Evolutionary conservation across 2,113 vertebrate species (phyloP).

Genomic region (Anoura caudifer): DNA sequence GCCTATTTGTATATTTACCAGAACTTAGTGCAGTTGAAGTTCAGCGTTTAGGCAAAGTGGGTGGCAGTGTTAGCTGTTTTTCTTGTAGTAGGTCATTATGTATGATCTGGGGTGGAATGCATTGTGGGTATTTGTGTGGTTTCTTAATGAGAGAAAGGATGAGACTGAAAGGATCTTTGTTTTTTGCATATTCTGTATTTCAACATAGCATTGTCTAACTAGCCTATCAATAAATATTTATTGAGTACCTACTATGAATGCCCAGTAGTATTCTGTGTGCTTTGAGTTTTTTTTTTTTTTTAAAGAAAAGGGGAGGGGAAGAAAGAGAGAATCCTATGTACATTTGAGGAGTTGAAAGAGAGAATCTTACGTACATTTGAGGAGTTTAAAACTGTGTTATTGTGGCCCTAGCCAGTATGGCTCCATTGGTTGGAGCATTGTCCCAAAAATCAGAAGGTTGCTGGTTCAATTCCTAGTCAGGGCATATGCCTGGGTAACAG

Average conservation of each 20-base stretch:
- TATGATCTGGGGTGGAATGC: neutral
- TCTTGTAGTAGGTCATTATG: neutral
- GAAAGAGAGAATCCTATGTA: neutral
- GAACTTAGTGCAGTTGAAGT: neutral
- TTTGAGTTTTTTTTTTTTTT: neutral
- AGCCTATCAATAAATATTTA: slow-evolving; percentile 15
- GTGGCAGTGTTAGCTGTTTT: neutral
- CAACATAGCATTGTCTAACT: neutral
- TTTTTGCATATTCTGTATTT: neutral
- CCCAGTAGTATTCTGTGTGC: neutral
- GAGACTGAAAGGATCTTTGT: slow-evolving; percentile 12
- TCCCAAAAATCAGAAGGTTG: too few relatives aligned
- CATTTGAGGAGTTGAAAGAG: neutral
- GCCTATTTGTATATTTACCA: slow-evolving; percentile 38
- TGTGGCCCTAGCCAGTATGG: neutral
- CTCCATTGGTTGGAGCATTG: too few relatives aligned
- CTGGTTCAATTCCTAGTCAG: too few relatives aligned
- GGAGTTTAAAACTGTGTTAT: neutral
- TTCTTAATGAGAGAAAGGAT: slow-evolving; percentile 25
- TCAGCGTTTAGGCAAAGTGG: neutral
- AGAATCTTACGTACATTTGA: neutral
- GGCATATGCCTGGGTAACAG: too few relatives aligned
- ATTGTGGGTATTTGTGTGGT: neutral
- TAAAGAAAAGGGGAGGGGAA: neutral
- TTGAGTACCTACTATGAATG: slow-evolving; percentile 3